Evolutionary conservation across 1,140 invertebrate genomes (phyloP).

Genomic region (Adoxophyes honmai): DNA sequence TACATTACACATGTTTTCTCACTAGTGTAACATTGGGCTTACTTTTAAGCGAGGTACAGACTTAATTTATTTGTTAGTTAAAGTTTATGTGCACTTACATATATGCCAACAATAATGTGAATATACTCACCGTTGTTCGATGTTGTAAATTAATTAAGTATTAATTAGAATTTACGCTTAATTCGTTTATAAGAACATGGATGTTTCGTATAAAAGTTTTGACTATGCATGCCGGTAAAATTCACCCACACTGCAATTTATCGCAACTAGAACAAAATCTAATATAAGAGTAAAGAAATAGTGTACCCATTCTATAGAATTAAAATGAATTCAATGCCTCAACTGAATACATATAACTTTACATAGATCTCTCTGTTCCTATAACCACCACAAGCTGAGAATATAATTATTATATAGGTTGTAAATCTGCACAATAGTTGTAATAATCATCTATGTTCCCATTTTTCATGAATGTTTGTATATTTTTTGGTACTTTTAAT

Average conservation of each 20-base stretch:
- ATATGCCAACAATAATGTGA: conserved; percentile 32
- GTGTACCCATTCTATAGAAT: background rate
- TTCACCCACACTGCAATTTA: background rate
- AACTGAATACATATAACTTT: too few relatives aligned
- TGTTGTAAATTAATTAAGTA: conserved; percentile 32
- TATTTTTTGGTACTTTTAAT: too few relatives aligned
- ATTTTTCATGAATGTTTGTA: too few relatives aligned
- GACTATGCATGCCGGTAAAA: background rate
- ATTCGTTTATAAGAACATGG: background rate
- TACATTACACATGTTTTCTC: too few relatives aligned
- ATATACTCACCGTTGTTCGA: conserved; percentile 28
- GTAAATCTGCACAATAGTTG: too few relatives aligned
- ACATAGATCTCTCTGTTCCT: too few relatives aligned
- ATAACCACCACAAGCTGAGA: too few relatives aligned
- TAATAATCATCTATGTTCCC: too few relatives aligned
- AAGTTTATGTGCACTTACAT: conserved; percentile 28
- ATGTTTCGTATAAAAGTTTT: too few relatives aligned
- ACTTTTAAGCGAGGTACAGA: conserved; percentile 51
- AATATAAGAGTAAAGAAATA: background rate
- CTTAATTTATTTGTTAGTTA: conserved; percentile 25
- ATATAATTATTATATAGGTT: too few relatives aligned
- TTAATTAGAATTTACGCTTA: conserved; percentile 15
- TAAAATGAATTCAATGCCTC: background rate
- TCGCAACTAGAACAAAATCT: background rate
- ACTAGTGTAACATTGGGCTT: too few relatives aligned